A percentile compares a stretch with the other conserved stretches of the same genome.
phyloP scores from a whole-genome alignment of 2,888 invertebrate genomes.

The Capitulum mitella region DNA sequence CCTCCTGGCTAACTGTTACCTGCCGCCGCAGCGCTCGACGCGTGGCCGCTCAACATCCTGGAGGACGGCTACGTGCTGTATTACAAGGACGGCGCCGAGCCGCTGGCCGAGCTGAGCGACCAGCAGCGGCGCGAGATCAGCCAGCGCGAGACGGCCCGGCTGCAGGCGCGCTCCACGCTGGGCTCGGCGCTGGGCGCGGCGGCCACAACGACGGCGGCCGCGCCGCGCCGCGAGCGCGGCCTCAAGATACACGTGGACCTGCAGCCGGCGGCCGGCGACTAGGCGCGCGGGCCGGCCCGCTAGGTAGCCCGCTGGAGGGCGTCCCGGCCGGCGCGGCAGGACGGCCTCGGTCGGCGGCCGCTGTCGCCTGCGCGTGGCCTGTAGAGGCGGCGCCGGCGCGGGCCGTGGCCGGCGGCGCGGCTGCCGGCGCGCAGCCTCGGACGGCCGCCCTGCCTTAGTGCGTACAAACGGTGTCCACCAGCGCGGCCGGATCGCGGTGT shows the following conservation, averaged over 20 bases:
- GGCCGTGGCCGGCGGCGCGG: background rate
- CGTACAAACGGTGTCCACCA: background rate
- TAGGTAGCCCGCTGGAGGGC: background rate
- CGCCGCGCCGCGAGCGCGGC: constrained; percentile 60
- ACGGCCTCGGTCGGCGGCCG: background rate
- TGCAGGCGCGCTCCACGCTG: constrained; percentile 46
- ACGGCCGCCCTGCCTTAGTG: background rate
- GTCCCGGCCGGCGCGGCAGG: background rate
- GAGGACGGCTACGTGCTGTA: constrained; percentile 59
- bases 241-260: constrained; percentile 64
- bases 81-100: constrained; percentile 53
- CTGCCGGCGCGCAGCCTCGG: background rate
- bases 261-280: constrained; percentile 35
- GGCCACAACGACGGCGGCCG: constrained; percentile 47
- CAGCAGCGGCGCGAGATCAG: constrained; percentile 57
- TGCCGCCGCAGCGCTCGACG: constrained; percentile 46
- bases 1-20: too few relatives aligned
- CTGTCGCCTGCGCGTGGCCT: background rate
- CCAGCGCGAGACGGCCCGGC: constrained; percentile 50
- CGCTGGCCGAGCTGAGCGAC: constrained; percentile 47
- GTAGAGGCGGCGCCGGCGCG: background rate
- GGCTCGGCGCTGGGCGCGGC: constrained; percentile 40
- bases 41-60: constrained; percentile 53
- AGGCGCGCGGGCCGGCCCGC: background rate
- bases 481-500: background rate